phyloP scores from a whole-genome alignment of 2,113 vertebrate genomes.

The Dendropsophus ebraccatus region DNA sequence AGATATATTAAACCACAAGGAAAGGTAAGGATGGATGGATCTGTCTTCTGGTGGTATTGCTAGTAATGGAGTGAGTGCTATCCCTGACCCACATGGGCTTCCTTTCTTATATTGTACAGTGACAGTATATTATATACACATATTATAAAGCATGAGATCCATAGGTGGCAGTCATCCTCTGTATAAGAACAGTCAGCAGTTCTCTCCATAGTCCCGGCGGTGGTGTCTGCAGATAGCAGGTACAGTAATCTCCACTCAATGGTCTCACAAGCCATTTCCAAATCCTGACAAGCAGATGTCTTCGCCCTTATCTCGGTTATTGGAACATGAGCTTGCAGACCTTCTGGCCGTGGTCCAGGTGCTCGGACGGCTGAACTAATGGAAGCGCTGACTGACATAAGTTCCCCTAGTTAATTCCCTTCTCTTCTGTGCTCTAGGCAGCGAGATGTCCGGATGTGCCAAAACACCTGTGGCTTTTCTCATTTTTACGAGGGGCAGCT shows the following conservation, averaged over 20 bases:
- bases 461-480: constrained; percentile 50
- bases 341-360: constrained; percentile 26
- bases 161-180: not conserved
- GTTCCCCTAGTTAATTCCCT: constrained; percentile 50
- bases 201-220: not conserved
- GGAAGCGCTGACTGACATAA: constrained; percentile 48
- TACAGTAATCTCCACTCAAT: not conserved
- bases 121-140: too few relatives aligned
- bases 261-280: not conserved
- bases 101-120: too few relatives aligned
- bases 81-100: too few relatives aligned
- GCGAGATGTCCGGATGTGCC: constrained; percentile 29
- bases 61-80: too few relatives aligned
- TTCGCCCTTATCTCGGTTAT: constrained; percentile 39
- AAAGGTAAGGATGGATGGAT: too few relatives aligned
- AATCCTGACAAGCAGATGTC: constrained; percentile 56
- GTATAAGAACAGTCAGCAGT: not conserved
- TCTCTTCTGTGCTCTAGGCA: constrained; percentile 26
- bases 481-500: constrained; percentile 46
- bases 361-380: constrained; percentile 38
- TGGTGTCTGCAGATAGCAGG: not conserved
- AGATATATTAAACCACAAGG: too few relatives aligned
- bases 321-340: constrained; percentile 30
- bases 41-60: too few relatives aligned
- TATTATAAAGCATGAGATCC: too few relatives aligned